phyloP scores from a whole-genome alignment of 1,140 invertebrate genomes.

The Drosophila pandora region DNA sequence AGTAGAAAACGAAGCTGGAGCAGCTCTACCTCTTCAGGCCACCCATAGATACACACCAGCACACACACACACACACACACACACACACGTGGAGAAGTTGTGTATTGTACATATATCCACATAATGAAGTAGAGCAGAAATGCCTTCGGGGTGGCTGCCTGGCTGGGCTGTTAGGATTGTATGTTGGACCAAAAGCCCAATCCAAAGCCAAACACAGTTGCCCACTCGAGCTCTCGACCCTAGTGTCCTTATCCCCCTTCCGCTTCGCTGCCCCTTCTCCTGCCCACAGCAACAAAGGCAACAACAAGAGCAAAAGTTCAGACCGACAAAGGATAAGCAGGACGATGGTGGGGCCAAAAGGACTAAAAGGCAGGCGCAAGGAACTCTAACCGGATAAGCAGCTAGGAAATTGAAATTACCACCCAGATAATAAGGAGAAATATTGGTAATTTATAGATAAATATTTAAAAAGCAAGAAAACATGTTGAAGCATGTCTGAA shows the following conservation, averaged over 20 bases:
- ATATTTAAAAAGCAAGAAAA: background rate
- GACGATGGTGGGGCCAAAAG: background rate
- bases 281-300: conserved; percentile 34
- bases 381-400: conserved; percentile 18
- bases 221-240: conserved; percentile 41
- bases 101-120: conserved; percentile 46
- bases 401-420: conserved; percentile 15
- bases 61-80: conserved; percentile 27
- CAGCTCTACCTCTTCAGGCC: conserved; percentile 28
- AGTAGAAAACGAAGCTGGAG: conserved; percentile 13
- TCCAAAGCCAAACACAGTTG: conserved; percentile 50
- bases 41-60: conserved; percentile 33
- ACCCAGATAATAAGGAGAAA: background rate
- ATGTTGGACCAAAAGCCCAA: conserved; percentile 19
- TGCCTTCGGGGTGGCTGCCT: conserved; percentile 37
- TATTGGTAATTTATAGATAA: conserved; percentile 3
- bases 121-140: conserved; percentile 76
- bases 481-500: too few relatives aligned
- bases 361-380: conserved; percentile 16
- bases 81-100: conserved; percentile 7
- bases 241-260: conserved; percentile 3
- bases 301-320: conserved; percentile 44
- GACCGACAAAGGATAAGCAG: conserved; percentile 7
- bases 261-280: background rate
- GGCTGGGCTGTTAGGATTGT: conserved; percentile 26